Evolutionary conservation across 2,888 invertebrate species (phyloP).

Genomic region (Melikaiella ostensackeni): DNA sequence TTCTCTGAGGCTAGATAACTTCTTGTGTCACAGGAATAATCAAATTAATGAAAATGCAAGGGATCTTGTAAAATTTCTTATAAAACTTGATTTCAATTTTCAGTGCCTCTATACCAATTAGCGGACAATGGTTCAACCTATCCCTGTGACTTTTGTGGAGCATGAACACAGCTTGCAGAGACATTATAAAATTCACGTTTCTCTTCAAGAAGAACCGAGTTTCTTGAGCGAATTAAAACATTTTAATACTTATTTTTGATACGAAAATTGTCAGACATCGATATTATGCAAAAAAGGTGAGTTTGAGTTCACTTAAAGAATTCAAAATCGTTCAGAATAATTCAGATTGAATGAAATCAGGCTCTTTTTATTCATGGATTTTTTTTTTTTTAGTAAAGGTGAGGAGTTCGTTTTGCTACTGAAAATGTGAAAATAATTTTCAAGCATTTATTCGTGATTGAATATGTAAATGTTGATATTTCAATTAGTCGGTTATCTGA

Average conservation of each 20-base stretch:
- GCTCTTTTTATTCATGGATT: too few species aligned
- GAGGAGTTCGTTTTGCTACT: not conserved
- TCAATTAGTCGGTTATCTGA: not conserved
- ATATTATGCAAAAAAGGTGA: not conserved
- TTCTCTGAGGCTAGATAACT: not conserved
- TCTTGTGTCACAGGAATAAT: not conserved
- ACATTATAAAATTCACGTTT: constrained; percentile 66
- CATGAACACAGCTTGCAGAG: constrained; percentile 73
- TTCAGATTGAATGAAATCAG: too few species aligned
- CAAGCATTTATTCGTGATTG: not conserved
- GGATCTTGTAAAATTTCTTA: not conserved
- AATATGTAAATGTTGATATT: not conserved
- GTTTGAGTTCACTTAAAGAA: not conserved
- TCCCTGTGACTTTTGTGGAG: constrained; percentile 71
- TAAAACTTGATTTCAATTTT: constrained; percentile 56
- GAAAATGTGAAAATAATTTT: not conserved
- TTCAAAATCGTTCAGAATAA: too few species aligned
- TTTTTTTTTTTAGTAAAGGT: too few species aligned
- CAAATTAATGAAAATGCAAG: not conserved
- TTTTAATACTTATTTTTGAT: constrained; percentile 28
- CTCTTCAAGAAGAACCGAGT: constrained; percentile 11
- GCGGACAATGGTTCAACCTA: constrained; percentile 58
- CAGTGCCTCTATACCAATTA: constrained; percentile 62
- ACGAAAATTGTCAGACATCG: not conserved
- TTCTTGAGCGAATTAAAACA: constrained; percentile 7